phyloP scores from a whole-genome alignment of 1,140 invertebrate genomes.

The Anastrepha ludens region DNA sequence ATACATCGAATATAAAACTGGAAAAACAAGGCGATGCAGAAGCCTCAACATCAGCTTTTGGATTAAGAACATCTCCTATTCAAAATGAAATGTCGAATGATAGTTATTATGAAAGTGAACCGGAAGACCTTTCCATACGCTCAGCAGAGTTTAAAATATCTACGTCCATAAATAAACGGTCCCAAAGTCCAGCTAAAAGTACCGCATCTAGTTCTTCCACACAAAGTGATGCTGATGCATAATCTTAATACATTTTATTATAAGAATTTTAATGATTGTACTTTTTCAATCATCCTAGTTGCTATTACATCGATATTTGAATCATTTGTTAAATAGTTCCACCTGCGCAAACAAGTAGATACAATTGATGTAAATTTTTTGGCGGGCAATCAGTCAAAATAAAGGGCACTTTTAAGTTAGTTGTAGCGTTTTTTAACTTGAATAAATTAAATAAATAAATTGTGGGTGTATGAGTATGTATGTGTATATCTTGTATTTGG shows the following conservation, averaged over 20 bases:
- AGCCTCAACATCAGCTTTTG: neutral
- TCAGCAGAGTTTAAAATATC: constrained; percentile 67
- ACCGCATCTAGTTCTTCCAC: constrained; percentile 59
- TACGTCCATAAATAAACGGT: constrained; percentile 64
- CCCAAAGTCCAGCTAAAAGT: constrained; percentile 67
- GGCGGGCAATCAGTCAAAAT: too few species aligned
- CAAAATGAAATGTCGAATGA: constrained; percentile 69
- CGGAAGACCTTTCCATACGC: constrained; percentile 72
- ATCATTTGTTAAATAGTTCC: too few species aligned
- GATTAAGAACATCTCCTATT: neutral
- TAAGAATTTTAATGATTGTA: too few species aligned
- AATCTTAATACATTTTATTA: constrained; percentile 38
- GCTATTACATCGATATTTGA: too few species aligned
- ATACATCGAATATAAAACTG: neutral
- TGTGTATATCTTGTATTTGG: too few species aligned
- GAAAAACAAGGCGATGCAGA: neutral
- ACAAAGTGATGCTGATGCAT: constrained; percentile 66
- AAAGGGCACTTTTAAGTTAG: too few species aligned
- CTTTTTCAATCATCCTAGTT: too few species aligned
- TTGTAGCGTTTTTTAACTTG: too few species aligned
- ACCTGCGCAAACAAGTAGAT: too few species aligned
- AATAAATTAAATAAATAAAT: too few species aligned
- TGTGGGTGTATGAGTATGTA: too few species aligned
- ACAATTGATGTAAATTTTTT: too few species aligned
- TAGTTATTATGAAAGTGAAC: constrained; percentile 69